Percentiles rank a stretch among this genome's conserved stretches.
These are phyloP conservation scores for Coremacera marginata DNA, from an alignment of 2,888 invertebrate genomes.

Conservation along the genomic window DNA sequence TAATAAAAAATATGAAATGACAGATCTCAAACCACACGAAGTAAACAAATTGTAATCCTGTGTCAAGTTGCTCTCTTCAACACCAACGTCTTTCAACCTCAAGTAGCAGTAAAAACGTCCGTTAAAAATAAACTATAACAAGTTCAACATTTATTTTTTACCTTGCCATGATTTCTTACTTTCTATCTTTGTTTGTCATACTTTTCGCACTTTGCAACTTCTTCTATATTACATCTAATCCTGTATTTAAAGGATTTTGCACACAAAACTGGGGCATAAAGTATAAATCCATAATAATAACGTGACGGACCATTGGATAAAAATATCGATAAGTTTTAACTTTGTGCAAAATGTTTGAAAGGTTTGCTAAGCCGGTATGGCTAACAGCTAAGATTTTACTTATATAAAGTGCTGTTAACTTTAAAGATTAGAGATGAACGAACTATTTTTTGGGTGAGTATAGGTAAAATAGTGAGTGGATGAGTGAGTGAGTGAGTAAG, in stretches of 20 bases:
- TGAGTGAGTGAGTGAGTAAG: too few species aligned
- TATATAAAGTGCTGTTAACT: too few species aligned
- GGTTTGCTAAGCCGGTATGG: slow-evolving; percentile 14
- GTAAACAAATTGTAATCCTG: too few species aligned
- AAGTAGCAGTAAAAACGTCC: too few species aligned
- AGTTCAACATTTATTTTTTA: too few species aligned
- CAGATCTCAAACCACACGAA: too few species aligned
- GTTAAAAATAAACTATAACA: too few species aligned
- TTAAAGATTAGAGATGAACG: background rate
- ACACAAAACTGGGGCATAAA: background rate
- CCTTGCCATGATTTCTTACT: too few species aligned
- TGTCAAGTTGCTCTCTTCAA: too few species aligned
- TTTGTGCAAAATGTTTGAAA: slow-evolving; percentile 17
- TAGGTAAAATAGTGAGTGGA: background rate
- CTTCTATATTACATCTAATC: slow-evolving; percentile 20
- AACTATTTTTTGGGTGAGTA: background rate
- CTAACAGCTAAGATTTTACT: background rate
- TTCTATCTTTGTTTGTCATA: background rate
- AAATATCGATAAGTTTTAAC: slow-evolving; percentile 34
- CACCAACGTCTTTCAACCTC: too few species aligned
- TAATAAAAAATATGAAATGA: too few species aligned
- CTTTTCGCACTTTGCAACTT: background rate
- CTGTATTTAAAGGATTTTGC: slow-evolving; percentile 28
- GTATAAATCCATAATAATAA: slow-evolving; percentile 18
- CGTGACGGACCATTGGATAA: slow-evolving; percentile 23